These are phyloP conservation scores for Perizoma flavofasciatum DNA, from an alignment of 2,888 invertebrate species.

Conservation along the genomic window DNA sequence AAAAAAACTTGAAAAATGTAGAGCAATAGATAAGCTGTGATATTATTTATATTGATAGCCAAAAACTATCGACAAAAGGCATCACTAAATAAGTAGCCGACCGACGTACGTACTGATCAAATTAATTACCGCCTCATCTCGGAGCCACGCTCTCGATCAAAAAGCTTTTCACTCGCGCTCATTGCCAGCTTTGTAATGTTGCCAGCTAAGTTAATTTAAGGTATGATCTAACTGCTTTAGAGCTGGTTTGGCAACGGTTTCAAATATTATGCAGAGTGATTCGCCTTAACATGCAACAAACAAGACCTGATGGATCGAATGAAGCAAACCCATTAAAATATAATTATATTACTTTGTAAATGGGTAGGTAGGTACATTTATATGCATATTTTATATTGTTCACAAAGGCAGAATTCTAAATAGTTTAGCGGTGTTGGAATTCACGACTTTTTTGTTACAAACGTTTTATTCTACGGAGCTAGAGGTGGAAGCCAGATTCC, in stretches of 20 bases:
- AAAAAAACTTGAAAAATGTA: too few species aligned
- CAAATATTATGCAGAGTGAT: not conserved
- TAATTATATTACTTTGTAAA: too few species aligned
- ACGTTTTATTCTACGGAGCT: too few species aligned
- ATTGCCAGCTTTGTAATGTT: conserved; percentile 8
- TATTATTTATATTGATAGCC: conserved; percentile 11
- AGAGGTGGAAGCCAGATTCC: too few species aligned
- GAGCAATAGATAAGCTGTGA: too few species aligned
- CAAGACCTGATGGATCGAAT: too few species aligned
- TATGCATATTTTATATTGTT: too few species aligned
- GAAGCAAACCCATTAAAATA: too few species aligned
- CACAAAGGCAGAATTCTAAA: too few species aligned
- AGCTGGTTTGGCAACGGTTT: not conserved
- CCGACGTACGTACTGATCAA: conserved; percentile 75
- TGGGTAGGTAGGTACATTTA: too few species aligned
- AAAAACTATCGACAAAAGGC: conserved; percentile 47
- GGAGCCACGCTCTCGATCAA: conserved; percentile 63
- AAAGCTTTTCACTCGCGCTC: conserved; percentile 46
- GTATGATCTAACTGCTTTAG: not conserved
- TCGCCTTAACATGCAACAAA: not conserved
- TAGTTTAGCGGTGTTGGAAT: too few species aligned
- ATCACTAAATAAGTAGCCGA: conserved; percentile 55
- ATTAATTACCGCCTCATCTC: conserved; percentile 81
- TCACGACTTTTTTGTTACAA: too few species aligned
- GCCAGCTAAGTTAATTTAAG: conserved; percentile 4